These are phyloP conservation scores for Athene cunicularia DNA, from an alignment of 2,113 vertebrate species.

Conservation along the genomic window DNA sequence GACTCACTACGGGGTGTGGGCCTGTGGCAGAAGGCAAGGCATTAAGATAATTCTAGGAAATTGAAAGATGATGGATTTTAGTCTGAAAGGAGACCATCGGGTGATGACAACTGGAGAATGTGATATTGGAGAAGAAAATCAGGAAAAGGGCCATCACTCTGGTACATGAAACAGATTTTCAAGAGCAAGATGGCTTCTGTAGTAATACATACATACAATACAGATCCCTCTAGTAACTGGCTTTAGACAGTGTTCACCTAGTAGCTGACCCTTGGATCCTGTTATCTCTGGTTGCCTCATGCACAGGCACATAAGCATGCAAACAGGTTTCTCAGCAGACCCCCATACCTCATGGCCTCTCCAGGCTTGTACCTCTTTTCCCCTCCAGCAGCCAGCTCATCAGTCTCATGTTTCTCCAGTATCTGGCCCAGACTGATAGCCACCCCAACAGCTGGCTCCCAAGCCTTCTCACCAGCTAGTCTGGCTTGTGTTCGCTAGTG, in stretches of 20 bases:
- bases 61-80: neutral
- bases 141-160: neutral
- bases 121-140: neutral
- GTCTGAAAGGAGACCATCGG: neutral
- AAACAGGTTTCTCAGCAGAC: neutral
- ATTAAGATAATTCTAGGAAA: neutral
- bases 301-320: neutral
- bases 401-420: neutral
- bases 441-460: neutral
- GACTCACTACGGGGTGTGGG: neutral
- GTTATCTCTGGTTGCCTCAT: neutral
- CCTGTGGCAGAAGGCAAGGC: neutral
- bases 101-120: neutral
- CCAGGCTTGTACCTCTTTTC: neutral
- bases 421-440: neutral
- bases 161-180: neutral
- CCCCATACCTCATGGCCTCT: neutral
- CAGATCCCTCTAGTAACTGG: neutral
- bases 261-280: neutral
- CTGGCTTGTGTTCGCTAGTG: neutral
- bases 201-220: neutral
- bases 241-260: neutral
- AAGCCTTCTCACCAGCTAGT: neutral
- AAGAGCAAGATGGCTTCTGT: neutral
- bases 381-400: neutral